Percentiles rank a stretch among this genome's conserved stretches.
phyloP scores from a whole-genome alignment of 2,113 vertebrate species.

The Malurus alboscapulatus region DNA sequence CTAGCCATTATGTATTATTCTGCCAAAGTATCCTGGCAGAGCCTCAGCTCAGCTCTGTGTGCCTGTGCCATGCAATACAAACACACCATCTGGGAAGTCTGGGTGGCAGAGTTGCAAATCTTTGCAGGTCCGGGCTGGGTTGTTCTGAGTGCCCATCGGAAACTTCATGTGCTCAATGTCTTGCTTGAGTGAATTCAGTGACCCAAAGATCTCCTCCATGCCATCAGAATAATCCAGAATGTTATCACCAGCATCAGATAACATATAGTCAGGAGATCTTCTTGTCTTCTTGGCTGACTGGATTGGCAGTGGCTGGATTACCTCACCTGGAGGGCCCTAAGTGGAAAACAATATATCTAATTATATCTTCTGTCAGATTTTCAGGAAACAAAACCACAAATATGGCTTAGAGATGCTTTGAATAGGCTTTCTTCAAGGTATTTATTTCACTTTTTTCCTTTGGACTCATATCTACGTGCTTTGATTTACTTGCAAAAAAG shows the following conservation, averaged over 20 bases:
- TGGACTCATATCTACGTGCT: neutral
- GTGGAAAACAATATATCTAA: neutral
- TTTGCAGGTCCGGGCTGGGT: conserved; percentile 94
- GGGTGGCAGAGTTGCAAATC: conserved; percentile 97
- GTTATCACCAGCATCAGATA: conserved; percentile 81
- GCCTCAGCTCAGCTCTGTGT: neutral
- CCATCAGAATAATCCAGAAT: conserved; percentile 90
- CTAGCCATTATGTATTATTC: neutral
- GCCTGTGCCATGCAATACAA: neutral
- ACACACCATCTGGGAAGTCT: conserved; percentile 91
- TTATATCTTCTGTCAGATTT: neutral
- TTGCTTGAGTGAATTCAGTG: conserved; percentile 92
- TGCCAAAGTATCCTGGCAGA: neutral
- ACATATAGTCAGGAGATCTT: conserved; percentile 83
- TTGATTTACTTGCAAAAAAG: neutral
- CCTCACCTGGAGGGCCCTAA: conserved; percentile 94
- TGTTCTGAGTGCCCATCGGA: conserved; percentile 92
- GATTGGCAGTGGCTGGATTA: conserved; percentile 93
- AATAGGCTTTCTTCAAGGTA: neutral
- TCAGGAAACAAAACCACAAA: neutral
- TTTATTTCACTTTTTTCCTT: neutral
- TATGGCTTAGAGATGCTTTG: neutral
- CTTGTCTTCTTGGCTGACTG: conserved; percentile 88
- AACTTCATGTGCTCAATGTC: conserved; percentile 98
- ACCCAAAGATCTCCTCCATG: conserved; percentile 96